Base-by-base conservation (phyloP, 2,113 vertebrate genomes). In the Pleuronectes platessa region DNA sequence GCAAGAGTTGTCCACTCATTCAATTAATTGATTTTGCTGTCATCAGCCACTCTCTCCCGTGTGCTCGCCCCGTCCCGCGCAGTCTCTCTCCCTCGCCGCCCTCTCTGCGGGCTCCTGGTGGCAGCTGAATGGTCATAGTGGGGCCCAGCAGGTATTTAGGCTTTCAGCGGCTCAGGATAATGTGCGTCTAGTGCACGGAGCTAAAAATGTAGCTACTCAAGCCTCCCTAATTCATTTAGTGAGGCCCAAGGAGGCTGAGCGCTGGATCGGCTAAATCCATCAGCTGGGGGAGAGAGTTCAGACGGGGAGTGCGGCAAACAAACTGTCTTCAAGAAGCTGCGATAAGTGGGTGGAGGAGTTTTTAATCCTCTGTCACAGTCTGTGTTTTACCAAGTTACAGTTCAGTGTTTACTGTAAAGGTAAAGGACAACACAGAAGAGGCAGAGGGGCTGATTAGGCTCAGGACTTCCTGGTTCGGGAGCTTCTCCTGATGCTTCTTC, bases 1-100 rank as follows among this genome's bases (percentile, higher is more conserved):
- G 6, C 61, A 84, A 69, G 85, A 89, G 89, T 87, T 86, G 89
- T 86, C 91, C 92, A 90, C 78, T 93, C 77, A 89, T 90, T 86
- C 54, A 68, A 85, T 89, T 70, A 88, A 92, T 93, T 54, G 90
- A 92, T 92, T 90, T 84, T 55, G 49, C 82, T 71, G 84, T 89
- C 86, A 83, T 87, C 75, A 84, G 74, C 87, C 82, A 54, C 85
- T 88, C 81, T 87, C 77, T 79, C 54, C 70, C 14, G 58, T 21
- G 17, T 1, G 15, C 75, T 71, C 59, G 70, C 78, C 76, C 74
- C 71, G 74, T 74, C 61, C 66, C 9, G 49, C 61, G 67, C 82
- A 76, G 83, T 80, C 79, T 86, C 68, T 82, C 82, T 70, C 74
- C 83, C 87, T 74, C 58, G 68, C 60, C 61, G 37, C 68, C 71